Base-by-base conservation (phyloP, 2,888 invertebrate species). In the Drosophila tanythrix region DNA sequence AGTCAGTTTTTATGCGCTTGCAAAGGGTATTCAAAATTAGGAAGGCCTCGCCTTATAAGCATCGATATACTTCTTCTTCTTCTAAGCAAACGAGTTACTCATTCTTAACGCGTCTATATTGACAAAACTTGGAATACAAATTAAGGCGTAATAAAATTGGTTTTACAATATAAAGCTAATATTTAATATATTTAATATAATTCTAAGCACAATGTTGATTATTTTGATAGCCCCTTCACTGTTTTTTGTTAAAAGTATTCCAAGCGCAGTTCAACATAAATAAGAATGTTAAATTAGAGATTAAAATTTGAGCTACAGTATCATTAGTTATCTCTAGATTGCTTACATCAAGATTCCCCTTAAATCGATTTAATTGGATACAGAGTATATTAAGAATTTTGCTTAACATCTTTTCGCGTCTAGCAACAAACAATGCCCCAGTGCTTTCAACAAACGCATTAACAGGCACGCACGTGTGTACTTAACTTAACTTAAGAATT, bases 401-500 rank as follows among this genome's bases (percentile, higher is more conserved):
- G 21, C 21, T 46, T 8, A 25, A 7, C 3, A 13, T 3, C 3
- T 8, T 46, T 46, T 21, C 15, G 13, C 46, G 2, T 21, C 21
- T 15, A 46, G 46, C 13, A 29, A 38, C 3, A 15, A 38, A 29
- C 56, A 56, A 29, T 40, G n/a, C n/a, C 40, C 5, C 40, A 29
- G 7, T 29, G 29, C 27, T 56, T 38, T n/a, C 27, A 29, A 7
- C 27, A 4, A 13, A 40, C 15, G 40, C 29, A 29, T 57, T 57
- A 40, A n/a, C 40, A 15, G 36, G 10, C 27, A 50, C 27, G 10
- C 27, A 50, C 27, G 35, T 36, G 50, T 50, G 27, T 35, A 48
- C 48, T 46, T 59, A 25, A 48, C 48, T 46, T 59, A 25, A 33
- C 18, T 35, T n/a, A 13, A 27, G 25, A 43, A 33, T 35, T 59